Conservation (phyloP, 2,797 vertebrate genomes). For the Rhadinocentrus ornatus region DNA sequence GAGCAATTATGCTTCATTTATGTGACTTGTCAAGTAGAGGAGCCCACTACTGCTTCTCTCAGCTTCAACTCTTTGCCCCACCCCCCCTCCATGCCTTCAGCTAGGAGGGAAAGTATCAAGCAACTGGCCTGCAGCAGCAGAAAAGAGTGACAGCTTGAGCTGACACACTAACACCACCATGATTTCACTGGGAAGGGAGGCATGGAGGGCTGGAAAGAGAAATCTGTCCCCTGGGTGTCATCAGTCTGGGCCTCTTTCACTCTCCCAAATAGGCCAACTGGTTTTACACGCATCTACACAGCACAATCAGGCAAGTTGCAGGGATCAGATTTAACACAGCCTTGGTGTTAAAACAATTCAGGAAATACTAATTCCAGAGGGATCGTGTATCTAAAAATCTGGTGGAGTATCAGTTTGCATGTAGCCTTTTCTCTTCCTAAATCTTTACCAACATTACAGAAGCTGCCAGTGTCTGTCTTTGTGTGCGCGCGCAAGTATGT, state of each 20-base stretch:
- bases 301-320: slow-evolving; percentile 35
- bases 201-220: slow-evolving; percentile 64
- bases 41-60: slow-evolving; percentile 38
- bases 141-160: slow-evolving; percentile 74
- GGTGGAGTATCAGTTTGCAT: slow-evolving; percentile 67
- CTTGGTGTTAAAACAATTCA: slow-evolving; percentile 34
- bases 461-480: slow-evolving; percentile 46
- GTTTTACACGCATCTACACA: slow-evolving; percentile 60
- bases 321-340: slow-evolving; percentile 50
- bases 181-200: slow-evolving; percentile 69
- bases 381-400: slow-evolving; percentile 65
- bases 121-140: slow-evolving; percentile 69
- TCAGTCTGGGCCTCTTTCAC: slow-evolving; percentile 71
- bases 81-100: slow-evolving; percentile 24
- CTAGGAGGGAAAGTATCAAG: slow-evolving; percentile 50
- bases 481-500: slow-evolving; percentile 51
- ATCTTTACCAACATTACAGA: slow-evolving; percentile 46
- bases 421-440: slow-evolving; percentile 57
- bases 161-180: slow-evolving; percentile 72
- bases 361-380: slow-evolving; percentile 56
- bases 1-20: slow-evolving; percentile 55
- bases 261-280: slow-evolving; percentile 66
- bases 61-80: slow-evolving; percentile 21
- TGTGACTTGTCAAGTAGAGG: slow-evolving; percentile 67
- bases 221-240: slow-evolving; percentile 72